Evolutionary conservation across 2,888 invertebrate species (phyloP).

Genomic region (Lepidonotus clava): DNA sequence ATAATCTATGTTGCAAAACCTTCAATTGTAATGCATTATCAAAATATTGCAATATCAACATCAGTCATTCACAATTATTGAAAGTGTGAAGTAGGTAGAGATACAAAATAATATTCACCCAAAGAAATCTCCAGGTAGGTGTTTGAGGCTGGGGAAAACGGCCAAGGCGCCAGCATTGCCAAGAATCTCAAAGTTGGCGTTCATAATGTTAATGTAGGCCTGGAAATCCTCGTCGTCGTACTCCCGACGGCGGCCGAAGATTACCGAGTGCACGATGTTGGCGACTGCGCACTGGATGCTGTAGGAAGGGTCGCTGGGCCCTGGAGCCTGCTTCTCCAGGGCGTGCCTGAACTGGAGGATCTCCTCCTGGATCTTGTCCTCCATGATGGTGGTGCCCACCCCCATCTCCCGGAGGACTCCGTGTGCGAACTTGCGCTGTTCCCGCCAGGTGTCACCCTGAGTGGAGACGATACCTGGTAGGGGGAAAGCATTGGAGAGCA

Average conservation of each 20-base stretch:
- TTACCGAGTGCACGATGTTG: conserved; percentile 44
- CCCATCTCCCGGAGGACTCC: conserved; percentile 47
- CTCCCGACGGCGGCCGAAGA: conserved; percentile 22
- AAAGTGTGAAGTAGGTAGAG: too few species aligned
- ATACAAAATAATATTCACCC: too few species aligned
- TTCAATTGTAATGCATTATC: too few species aligned
- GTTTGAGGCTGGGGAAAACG: conserved; percentile 37
- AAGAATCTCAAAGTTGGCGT: conserved; percentile 36
- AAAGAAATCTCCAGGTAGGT: conserved; percentile 50
- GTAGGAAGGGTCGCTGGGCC: conserved; percentile 10
- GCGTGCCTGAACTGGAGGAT: not conserved
- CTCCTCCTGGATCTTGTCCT: conserved; percentile 44
- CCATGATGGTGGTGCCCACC: conserved; percentile 34
- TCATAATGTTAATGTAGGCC: conserved; percentile 50
- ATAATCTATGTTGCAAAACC: too few species aligned
- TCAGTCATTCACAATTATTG: too few species aligned
- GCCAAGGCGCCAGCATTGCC: conserved; percentile 32
- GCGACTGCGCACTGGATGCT: conserved; percentile 43
- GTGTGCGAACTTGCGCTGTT: conserved; percentile 54
- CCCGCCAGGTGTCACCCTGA: conserved; percentile 49
- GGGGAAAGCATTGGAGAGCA: too few species aligned
- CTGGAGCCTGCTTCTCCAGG: not conserved
- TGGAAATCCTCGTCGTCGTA: conserved; percentile 38
- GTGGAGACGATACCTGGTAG: conserved; percentile 52
- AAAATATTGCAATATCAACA: too few species aligned